Evolutionary conservation across 2,113 vertebrate species (phyloP).

Genomic region (Myrmophylax atrothorax): DNA sequence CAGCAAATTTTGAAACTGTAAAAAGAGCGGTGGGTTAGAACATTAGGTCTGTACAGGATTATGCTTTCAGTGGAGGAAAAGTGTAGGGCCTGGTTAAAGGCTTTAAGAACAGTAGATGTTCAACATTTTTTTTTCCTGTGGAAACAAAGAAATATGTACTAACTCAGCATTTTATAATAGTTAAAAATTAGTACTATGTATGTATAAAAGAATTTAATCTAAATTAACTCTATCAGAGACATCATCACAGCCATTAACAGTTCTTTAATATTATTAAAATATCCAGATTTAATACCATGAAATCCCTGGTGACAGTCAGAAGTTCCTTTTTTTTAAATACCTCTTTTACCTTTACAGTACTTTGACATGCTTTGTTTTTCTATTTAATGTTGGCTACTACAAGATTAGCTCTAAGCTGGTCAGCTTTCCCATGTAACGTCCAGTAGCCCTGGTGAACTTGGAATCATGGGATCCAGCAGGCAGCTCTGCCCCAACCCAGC

Average conservation of each 20-base stretch:
- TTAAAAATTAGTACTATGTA: background rate
- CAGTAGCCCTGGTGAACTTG: accelerated
- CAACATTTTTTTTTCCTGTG: background rate
- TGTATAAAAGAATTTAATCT: background rate
- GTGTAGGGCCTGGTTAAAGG: background rate
- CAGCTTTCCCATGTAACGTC: background rate
- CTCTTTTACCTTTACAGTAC: background rate
- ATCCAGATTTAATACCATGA: background rate
- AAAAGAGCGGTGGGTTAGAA: background rate
- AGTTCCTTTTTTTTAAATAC: background rate
- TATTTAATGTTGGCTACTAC: background rate
- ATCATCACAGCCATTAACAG: background rate
- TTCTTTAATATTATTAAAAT: background rate
- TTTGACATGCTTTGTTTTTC: background rate
- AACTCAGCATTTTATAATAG: background rate
- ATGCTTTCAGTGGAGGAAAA: background rate
- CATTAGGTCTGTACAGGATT: background rate
- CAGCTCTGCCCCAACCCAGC: background rate
- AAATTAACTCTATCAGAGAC: background rate
- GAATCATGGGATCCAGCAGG: background rate
- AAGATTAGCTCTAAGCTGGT: background rate
- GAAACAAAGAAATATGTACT: background rate
- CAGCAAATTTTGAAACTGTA: background rate
- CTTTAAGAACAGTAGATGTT: background rate
- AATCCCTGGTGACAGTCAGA: background rate